Percentiles rank a stretch among this genome's conserved stretches.
phyloP scores from a whole-genome alignment of 2,888 invertebrate species.

The Leptopterna dolabrata region DNA sequence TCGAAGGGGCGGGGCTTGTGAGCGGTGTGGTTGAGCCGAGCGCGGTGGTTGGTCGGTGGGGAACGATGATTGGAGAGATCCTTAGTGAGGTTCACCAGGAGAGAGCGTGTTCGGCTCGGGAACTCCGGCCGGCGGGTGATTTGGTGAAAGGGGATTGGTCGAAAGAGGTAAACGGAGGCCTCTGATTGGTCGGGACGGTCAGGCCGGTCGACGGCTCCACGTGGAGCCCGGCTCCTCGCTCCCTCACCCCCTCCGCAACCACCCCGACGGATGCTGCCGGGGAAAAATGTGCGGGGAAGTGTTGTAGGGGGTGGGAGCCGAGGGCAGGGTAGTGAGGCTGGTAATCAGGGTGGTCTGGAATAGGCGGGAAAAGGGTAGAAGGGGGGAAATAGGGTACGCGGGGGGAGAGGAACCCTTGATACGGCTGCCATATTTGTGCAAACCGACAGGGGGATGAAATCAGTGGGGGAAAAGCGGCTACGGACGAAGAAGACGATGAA shows the following conservation, averaged over 20 bases:
- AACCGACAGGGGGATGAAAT: constrained; percentile 70
- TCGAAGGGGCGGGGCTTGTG: background rate
- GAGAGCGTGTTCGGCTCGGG: background rate
- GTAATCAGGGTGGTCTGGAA: constrained; percentile 62
- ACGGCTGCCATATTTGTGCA: constrained; percentile 65
- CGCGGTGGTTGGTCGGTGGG: background rate
- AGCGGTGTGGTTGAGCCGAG: background rate
- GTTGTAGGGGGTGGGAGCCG: constrained; percentile 60
- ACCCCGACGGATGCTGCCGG: constrained; percentile 32
- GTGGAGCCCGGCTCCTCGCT: constrained; percentile 59
- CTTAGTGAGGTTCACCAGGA: constrained; percentile 1
- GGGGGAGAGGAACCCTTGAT: constrained; percentile 64
- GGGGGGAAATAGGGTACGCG: constrained; percentile 40
- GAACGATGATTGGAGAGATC: constrained; percentile 1
- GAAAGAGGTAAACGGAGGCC: constrained; percentile 39
- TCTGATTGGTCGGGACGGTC: constrained; percentile 54
- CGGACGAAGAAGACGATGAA: constrained; percentile 69
- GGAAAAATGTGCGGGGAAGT: constrained; percentile 61
- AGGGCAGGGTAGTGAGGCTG: constrained; percentile 64
- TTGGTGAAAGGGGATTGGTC: constrained; percentile 50
- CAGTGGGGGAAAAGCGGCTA: constrained; percentile 67
- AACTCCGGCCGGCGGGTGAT: background rate
- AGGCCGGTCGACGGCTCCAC: constrained; percentile 57
- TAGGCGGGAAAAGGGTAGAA: constrained; percentile 36
- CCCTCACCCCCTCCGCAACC: background rate